Evolutionary conservation across 2,113 vertebrate genomes (phyloP), one percentile per base, ranked within the genome.

Genomic region (Apteryx owenii): DNA sequence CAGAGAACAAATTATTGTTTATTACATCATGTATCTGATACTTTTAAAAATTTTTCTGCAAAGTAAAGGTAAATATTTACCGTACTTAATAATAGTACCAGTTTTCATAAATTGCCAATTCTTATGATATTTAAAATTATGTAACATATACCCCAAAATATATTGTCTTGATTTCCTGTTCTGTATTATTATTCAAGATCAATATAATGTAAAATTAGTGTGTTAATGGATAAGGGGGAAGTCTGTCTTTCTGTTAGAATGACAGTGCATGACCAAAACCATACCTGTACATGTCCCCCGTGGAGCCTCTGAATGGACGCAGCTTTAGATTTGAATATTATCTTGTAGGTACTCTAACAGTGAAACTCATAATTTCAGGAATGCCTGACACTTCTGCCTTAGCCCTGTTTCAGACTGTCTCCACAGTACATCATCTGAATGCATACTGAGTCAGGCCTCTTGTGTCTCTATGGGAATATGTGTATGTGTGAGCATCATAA

Each of bases 251-350:
- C 11, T 31, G 4, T 36, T 77, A 18, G 31, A 51, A 72, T 31
- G 10, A 56, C 22, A 79, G n/a, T 77, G 36, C 5, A 16, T 33
- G 10, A 6, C 1, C 1, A 69, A 90, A 19, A 6, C 1, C 4
- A 3, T 6, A 17, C 2, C 6, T n/a, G 9, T n/a, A 26, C 18
- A 28, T 0, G 0, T 53, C 9, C 13, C 11, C 25, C 21, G 3
- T 6, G 10, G 7, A 46, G 16, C 4, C 3, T 4, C 2, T 2
- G 2, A 58, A 44, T 28, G 4, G 7, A 5, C 13, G 65, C 28
- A 28, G 9, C 50, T 60, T 76, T 29, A 65, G 22, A 31, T 20
- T 51, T 65, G 3, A 19, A 10, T 16, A 4, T 84, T 81, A 64
- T 40, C 54, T 85, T 54, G 28, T 5, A 5, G 9, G 14, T 31